Base-by-base conservation (phyloP, 2,888 invertebrate species). In the Ophonus ardosiacus region DNA sequence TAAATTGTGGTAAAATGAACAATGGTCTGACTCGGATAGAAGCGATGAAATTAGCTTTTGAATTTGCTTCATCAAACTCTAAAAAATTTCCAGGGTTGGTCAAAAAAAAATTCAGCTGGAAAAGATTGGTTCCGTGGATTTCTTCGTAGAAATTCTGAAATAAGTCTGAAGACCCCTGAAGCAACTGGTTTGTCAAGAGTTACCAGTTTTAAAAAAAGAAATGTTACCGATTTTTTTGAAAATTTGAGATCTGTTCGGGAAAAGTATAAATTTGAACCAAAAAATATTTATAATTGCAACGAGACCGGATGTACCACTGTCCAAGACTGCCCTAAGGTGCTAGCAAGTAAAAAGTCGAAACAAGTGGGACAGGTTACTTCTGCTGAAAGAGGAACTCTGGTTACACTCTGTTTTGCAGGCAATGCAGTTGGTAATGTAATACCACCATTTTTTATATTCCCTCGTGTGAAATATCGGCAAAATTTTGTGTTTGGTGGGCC, bases 391-490 rank as follows among this genome's bases (percentile, higher is more conserved):
- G 90, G 90, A 15, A 86, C 87, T 21, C 85, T 90, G 2, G 89
- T 91, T 0, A 90, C 91, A 15, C 86, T 88, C 4, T 88, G 88
- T 59, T 86, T 87, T 38, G 88, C 88, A 43, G 89, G 90, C 78
- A 89, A 88, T 87, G 90, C 91, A 8, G 86, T 85, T 85, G 91
- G 91, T 43, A 89, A 88, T 85, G 86, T 86, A 21, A 84, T 90
- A 63, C 91, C 91, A 38, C 91, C 91, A 6, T 88, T 89, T 61
- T 87, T 91, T 10, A 86, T 91, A 78, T 90, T 90, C 87, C 90
- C 90, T 7, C 84, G 90, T 24, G 87, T 88, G 15, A 86, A 89
- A 15, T 90, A 87, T 86, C 88, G 90, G 74, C 85, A 88, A 38
- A 87, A 88, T 59, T 90, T 91, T 89, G 63, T 91, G 6, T 71